phyloP scores from a whole-genome alignment of 1,140 invertebrate genomes.

The Drosophila simulans region DNA sequence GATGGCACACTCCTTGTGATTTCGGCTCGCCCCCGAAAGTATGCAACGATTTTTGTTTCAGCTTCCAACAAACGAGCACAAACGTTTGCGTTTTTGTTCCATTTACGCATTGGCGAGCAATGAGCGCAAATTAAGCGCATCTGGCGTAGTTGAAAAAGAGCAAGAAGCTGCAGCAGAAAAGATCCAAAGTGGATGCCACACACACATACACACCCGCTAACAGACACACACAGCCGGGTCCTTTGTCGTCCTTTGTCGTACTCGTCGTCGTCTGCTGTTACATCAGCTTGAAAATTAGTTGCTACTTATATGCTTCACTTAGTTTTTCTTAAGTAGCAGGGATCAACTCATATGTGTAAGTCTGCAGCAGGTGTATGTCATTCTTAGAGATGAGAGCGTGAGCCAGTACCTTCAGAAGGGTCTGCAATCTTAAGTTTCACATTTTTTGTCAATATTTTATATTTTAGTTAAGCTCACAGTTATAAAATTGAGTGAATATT shows the following conservation, averaged over 20 bases:
- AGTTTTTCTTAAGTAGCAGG: slow-evolving; percentile 81
- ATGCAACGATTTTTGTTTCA: slow-evolving; percentile 55
- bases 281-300: slow-evolving; percentile 82
- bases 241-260: slow-evolving; percentile 37
- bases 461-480: too few species aligned
- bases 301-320: slow-evolving; percentile 82
- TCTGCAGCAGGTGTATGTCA: slow-evolving; percentile 39
- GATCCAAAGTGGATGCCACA: slow-evolving; percentile 27
- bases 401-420: neutral
- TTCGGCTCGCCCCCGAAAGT: slow-evolving; percentile 42
- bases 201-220: neutral
- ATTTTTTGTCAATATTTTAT: too few species aligned
- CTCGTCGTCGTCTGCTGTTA: slow-evolving; percentile 59
- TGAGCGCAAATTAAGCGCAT: slow-evolving; percentile 76
- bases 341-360: slow-evolving; percentile 62
- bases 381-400: slow-evolving; percentile 19
- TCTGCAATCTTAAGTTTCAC: neutral
- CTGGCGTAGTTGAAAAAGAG: slow-evolving; percentile 43
- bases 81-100: slow-evolving; percentile 57
- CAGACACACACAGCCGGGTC: slow-evolving; percentile 13
- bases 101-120: slow-evolving; percentile 67
- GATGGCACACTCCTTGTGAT: slow-evolving; percentile 33
- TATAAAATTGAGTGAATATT: too few species aligned
- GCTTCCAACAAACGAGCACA: slow-evolving; percentile 1
- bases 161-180: slow-evolving; percentile 11